These are phyloP conservation scores for Bergia puertoricense DNA, from an alignment of 92 coral and sea anemone genomes.

Conservation along the genomic window DNA sequence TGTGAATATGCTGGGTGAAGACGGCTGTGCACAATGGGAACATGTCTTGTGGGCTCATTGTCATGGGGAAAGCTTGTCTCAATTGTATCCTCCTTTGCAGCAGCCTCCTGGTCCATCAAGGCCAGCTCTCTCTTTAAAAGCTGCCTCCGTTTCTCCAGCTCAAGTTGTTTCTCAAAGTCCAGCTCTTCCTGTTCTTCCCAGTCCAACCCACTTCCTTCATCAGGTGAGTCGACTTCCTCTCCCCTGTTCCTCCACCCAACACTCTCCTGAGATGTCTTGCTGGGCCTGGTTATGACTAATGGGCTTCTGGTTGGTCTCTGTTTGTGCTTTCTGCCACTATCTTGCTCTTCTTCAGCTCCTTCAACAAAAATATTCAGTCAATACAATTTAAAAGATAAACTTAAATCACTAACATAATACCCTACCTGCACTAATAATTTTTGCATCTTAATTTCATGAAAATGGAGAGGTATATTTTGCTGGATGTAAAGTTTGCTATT, in stretches of 20 bases:
- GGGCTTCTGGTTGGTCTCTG: constrained; percentile 69
- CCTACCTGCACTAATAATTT: not conserved
- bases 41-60: constrained; percentile 60
- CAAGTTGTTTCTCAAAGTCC: constrained; percentile 80
- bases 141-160: constrained; percentile 87
- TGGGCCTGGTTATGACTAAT: constrained; percentile 57
- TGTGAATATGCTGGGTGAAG: constrained; percentile 78
- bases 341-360: constrained; percentile 54
- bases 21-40: constrained; percentile 87
- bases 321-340: constrained; percentile 53
- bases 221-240: constrained; percentile 58
- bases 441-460: not conserved
- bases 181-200: constrained; percentile 95
- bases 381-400: too few relatives aligned
- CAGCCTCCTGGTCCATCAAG: constrained; percentile 90
- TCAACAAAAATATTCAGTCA: not conserved
- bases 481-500: too few relatives aligned
- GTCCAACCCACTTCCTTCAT: constrained; percentile 68
- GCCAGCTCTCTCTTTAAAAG: constrained; percentile 87
- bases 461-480: too few relatives aligned
- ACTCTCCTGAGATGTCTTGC: constrained; percentile 63
- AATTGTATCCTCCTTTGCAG: constrained; percentile 58
- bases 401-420: not conserved
- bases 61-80: constrained; percentile 55
- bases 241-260: constrained; percentile 58